A percentile compares a stretch with the other conserved stretches of the same genome.
phyloP scores from a whole-genome alignment of 2,888 invertebrate species.

The Acanthoscelides obtectus region DNA sequence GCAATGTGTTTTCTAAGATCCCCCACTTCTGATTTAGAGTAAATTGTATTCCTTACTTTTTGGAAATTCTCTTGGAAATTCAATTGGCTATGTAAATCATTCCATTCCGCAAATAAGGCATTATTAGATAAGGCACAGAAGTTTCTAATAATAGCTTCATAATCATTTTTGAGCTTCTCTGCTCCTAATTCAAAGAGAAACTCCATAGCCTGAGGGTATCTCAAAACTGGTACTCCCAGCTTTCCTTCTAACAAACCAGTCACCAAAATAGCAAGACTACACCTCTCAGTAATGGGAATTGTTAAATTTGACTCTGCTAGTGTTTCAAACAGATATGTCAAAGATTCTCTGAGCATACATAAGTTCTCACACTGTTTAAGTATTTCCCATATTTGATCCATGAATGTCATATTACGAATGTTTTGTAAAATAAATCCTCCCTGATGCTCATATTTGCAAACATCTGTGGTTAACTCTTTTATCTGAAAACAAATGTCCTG shows the following conservation, averaged over 20 bases:
- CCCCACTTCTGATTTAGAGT: not conserved
- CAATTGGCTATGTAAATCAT: not conserved
- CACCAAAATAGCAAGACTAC: conserved; percentile 21
- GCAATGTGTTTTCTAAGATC: not conserved
- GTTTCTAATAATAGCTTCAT: conserved; percentile 23
- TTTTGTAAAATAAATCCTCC: conserved; percentile 17
- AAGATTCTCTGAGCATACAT: conserved; percentile 20
- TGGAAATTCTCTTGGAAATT: not conserved
- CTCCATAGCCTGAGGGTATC: conserved; percentile 23
- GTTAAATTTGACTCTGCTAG: conserved; percentile 14
- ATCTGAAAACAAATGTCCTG: not conserved
- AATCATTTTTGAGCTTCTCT: conserved; percentile 31
- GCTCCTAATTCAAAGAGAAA: conserved; percentile 29
- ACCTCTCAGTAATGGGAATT: not conserved
- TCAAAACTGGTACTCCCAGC: conserved; percentile 24
- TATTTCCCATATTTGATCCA: conserved; percentile 26
- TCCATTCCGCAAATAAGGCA: conserved; percentile 21
- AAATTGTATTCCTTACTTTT: not conserved
- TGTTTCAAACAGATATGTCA: conserved; percentile 28
- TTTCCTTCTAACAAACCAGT: conserved; percentile 26
- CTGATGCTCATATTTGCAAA: conserved; percentile 13
- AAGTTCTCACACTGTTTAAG: conserved; percentile 24
- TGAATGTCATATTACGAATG: conserved; percentile 20
- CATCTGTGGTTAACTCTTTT: conserved; percentile 3
- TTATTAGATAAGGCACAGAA: conserved; percentile 14